These are phyloP conservation scores for Thamnophis elegans DNA, from an alignment of 2,797 vertebrate species.

Conservation along the genomic window DNA sequence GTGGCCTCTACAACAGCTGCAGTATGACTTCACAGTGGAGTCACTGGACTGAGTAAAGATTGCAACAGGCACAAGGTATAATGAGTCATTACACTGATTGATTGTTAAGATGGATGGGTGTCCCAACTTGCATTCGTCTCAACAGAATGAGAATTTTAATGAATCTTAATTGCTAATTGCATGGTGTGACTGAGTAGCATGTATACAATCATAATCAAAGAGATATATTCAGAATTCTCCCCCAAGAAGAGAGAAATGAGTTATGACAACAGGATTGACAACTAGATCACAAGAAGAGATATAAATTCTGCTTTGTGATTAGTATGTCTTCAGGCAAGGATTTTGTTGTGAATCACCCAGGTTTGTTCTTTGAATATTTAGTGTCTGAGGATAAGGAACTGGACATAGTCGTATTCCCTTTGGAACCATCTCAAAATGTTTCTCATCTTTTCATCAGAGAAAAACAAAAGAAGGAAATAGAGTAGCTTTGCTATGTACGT, in stretches of 20 bases:
- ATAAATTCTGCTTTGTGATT: neutral
- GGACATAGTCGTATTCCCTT: neutral
- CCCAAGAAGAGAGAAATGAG: neutral
- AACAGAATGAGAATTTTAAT: slow-evolving; percentile 17
- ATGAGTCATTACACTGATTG: slow-evolving; percentile 20
- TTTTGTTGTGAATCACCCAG: neutral
- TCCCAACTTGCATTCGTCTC: neutral
- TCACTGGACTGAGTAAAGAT: neutral
- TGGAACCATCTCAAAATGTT: neutral
- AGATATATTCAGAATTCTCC: neutral
- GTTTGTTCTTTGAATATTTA: neutral
- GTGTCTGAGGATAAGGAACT: neutral
- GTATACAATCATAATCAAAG: neutral
- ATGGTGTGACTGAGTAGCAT: neutral
- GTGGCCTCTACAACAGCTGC: neutral
- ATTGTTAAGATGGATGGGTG: neutral
- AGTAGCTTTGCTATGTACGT: neutral
- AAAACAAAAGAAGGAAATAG: neutral
- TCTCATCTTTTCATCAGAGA: neutral
- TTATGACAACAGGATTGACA: neutral
- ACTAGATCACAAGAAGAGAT: neutral
- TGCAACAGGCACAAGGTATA: neutral
- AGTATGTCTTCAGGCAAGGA: neutral
- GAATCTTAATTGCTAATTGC: slow-evolving; percentile 18
- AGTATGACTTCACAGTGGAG: slow-evolving; percentile 20